Evolutionary conservation across 2,888 invertebrate species (phyloP).

Genomic region (Isoperla grammatica): DNA sequence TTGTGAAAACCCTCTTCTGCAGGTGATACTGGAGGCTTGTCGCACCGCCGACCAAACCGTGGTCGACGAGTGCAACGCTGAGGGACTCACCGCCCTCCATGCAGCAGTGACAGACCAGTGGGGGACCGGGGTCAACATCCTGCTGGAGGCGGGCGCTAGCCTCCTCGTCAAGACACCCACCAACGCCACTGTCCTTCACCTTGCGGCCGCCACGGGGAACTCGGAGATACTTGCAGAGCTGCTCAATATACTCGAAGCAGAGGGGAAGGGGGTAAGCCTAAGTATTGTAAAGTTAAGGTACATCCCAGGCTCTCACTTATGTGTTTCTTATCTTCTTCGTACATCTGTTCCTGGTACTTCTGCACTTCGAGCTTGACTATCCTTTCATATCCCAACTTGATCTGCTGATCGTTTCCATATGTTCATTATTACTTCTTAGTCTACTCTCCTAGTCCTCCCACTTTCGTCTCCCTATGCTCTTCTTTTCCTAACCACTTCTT

Average conservation of each 20-base stretch:
- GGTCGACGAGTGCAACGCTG: slow-evolving; percentile 46
- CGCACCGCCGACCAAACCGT: slow-evolving; percentile 18
- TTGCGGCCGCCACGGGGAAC: slow-evolving; percentile 49
- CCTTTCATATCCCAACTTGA: too few species aligned
- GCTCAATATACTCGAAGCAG: slow-evolving; percentile 45
- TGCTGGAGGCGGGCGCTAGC: slow-evolving; percentile 51
- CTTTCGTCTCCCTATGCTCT: too few species aligned
- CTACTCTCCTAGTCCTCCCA: too few species aligned
- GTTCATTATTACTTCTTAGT: too few species aligned
- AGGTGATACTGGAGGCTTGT: slow-evolving; percentile 39
- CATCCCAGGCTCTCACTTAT: too few species aligned
- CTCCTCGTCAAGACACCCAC: slow-evolving; percentile 43
- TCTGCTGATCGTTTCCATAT: too few species aligned
- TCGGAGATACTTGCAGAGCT: slow-evolving; percentile 49
- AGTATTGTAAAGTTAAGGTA: too few species aligned
- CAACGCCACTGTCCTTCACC: slow-evolving; percentile 51
- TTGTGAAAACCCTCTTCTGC: too few species aligned
- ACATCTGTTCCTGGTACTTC: too few species aligned
- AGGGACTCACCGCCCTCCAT: slow-evolving; percentile 51
- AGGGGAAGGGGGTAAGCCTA: slow-evolving; percentile 30
- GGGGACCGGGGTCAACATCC: slow-evolving; percentile 49
- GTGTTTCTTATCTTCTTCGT: too few species aligned
- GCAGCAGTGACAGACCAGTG: slow-evolving; percentile 49
- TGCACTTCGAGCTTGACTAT: too few species aligned
- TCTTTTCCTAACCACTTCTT: too few species aligned